These are phyloP conservation scores for Heliconius ethilla DNA, from an alignment of 2,888 invertebrate genomes.

Conservation along the genomic window DNA sequence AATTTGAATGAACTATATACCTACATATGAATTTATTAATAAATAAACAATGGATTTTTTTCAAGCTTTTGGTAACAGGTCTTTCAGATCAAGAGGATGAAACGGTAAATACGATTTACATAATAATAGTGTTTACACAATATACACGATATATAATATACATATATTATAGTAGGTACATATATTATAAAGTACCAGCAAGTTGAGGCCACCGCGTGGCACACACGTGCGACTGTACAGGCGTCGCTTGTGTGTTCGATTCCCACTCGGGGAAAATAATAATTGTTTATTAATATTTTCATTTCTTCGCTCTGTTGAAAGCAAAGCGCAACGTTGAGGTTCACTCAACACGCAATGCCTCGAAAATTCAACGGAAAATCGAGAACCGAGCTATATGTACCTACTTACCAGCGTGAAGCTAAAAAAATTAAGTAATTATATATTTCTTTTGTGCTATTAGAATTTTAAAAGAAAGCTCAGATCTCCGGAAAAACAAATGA, in stretches of 20 bases:
- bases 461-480: constrained; percentile 84
- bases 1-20: not conserved
- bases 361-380: no score
- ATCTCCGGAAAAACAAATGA: constrained; percentile 78
- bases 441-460: constrained; percentile 60
- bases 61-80: constrained; percentile 71
- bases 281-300: no score
- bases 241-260: no score
- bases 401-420: not conserved
- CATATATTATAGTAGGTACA: no score
- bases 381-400: not conserved
- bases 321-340: no score
- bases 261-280: no score
- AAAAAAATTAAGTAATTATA: not conserved
- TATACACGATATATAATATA: not conserved
- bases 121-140: not conserved
- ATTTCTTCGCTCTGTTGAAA: no score
- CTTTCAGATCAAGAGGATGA: constrained; percentile 72
- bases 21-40: not conserved
- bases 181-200: no score
- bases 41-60: constrained; percentile 45
- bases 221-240: no score
- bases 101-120: constrained; percentile 59
- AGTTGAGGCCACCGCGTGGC: no score
- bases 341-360: no score